A percentile compares a stretch with the other conserved stretches of the same genome.
phyloP scores from a whole-genome alignment of 2,797 vertebrate species.

The Gouania willdenowi region DNA sequence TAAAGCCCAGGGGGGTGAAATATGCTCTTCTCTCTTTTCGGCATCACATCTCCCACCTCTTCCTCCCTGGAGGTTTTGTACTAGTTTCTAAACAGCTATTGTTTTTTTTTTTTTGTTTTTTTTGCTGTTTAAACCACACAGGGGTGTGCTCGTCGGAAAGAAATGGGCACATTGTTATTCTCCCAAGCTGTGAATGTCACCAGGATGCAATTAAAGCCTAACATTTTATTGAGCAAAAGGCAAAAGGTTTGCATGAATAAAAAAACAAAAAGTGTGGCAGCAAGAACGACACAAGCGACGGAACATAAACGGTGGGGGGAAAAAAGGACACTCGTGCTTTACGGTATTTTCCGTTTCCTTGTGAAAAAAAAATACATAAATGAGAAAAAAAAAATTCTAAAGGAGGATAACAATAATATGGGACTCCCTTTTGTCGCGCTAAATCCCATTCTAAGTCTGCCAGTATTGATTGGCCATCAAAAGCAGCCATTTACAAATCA shows the following conservation, averaged over 20 bases:
- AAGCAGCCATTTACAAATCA: slow-evolving; percentile 56
- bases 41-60: slow-evolving; percentile 15
- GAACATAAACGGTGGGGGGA: slow-evolving; percentile 8
- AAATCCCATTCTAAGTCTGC: slow-evolving; percentile 74
- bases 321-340: slow-evolving; percentile 27
- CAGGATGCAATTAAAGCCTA: slow-evolving; percentile 51
- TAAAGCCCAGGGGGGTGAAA: slow-evolving; percentile 11
- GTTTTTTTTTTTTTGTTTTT: slow-evolving; percentile 22
- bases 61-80: slow-evolving; percentile 23
- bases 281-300: slow-evolving; percentile 9
- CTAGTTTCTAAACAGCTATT: slow-evolving; percentile 41
- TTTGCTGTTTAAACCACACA: slow-evolving; percentile 22
- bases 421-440: slow-evolving; percentile 71
- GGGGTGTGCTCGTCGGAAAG: slow-evolving; percentile 24
- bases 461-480: slow-evolving; percentile 73
- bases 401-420: slow-evolving; percentile 63
- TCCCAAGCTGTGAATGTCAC: slow-evolving; percentile 23
- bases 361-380: no score
- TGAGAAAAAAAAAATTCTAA: slow-evolving; percentile 44
- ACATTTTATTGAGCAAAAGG: slow-evolving; percentile 54
- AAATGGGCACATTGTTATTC: slow-evolving; percentile 34
- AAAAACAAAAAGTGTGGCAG: slow-evolving; percentile 31
- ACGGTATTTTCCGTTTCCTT: slow-evolving; percentile 41
- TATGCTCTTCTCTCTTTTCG: slow-evolving; percentile 20
- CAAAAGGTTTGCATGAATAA: slow-evolving; percentile 47